Percentiles rank a stretch among this genome's conserved stretches.
Evolutionary conservation across 2,113 vertebrate genomes (phyloP).

Genomic region (Cettia cetti): DNA sequence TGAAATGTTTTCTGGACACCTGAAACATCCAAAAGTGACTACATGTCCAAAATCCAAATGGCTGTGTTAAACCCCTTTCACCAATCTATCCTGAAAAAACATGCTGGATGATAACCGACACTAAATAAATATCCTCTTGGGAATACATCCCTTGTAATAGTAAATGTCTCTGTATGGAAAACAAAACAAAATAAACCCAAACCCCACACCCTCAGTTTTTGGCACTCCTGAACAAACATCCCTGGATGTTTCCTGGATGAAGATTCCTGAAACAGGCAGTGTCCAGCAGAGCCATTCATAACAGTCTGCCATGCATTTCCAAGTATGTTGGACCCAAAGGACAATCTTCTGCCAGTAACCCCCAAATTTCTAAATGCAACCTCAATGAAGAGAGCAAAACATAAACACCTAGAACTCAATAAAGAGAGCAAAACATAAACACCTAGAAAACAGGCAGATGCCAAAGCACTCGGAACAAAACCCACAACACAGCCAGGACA

Average conservation of each 20-base stretch:
- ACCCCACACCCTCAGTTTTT: neutral
- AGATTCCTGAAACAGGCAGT: neutral
- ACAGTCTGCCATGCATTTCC: accelerated
- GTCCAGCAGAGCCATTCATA: neutral
- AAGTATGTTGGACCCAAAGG: neutral
- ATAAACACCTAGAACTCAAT: neutral
- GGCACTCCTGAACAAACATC: neutral
- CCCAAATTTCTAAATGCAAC: neutral
- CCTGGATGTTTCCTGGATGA: neutral
- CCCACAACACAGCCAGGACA: neutral
- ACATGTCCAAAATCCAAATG: neutral
- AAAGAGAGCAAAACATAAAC: neutral
- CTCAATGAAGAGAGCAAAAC: neutral
- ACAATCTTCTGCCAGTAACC: neutral
- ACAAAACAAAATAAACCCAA: neutral
- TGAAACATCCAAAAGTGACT: neutral
- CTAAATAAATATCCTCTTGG: neutral
- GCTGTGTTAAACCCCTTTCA: neutral
- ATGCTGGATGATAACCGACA: neutral
- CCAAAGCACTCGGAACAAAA: neutral
- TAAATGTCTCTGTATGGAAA: neutral
- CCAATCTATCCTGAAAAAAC: neutral
- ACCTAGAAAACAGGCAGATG: neutral
- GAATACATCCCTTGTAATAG: neutral
- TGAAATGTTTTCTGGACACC: neutral